Evolutionary conservation across 1,140 invertebrate species (phyloP), one percentile per base, ranked within the genome.

Genomic region (Plutomurus gul): DNA sequence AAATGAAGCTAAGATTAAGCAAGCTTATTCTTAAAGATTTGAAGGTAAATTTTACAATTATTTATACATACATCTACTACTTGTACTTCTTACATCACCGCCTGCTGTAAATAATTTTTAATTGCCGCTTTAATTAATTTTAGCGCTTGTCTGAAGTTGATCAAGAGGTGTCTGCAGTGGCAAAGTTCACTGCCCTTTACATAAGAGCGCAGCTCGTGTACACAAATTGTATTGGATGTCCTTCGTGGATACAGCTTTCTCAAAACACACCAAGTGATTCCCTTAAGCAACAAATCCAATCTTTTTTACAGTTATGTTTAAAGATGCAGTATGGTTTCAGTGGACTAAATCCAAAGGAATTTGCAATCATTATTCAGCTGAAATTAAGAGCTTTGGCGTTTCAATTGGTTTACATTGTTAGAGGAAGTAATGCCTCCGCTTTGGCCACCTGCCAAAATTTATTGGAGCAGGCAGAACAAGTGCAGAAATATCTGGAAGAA

Each of bases 121-220:
- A n/a, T n/a, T 65, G 1, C 8, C 16, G 72, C 16, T 78, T 78
- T 72, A 37, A 72, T 37, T 25, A 43, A 7, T 70, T 80, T n/a
- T 39, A 79, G 75, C 84, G 92, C 77, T 85, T 96, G n/a, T 91
- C 93, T n/a, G 91, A 94, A 87, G 93, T 97, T 87, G 95, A 97
- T 87, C 89, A 91, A 20, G 88, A 88, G 18, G 91, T 95, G 84
- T 91, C 93, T 70, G 94, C 95, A 2, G 92, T 94, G 1, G 94
- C 95, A 0, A 91, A 93, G 85, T 97, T 97, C 87, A 92, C 93
- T 39, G 91, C 93, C 36, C 87, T 95, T 25, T 96, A 94, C 83
- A 92, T 96, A 33, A 56, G 79, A 51, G 79, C 81, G 0, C 81
- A 84, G 37, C 70, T 84, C 4, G 76, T 84, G 16, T 81, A 82